Evolutionary conservation across 2,888 invertebrate genomes (phyloP).

Genomic region (Papilio gigon): DNA sequence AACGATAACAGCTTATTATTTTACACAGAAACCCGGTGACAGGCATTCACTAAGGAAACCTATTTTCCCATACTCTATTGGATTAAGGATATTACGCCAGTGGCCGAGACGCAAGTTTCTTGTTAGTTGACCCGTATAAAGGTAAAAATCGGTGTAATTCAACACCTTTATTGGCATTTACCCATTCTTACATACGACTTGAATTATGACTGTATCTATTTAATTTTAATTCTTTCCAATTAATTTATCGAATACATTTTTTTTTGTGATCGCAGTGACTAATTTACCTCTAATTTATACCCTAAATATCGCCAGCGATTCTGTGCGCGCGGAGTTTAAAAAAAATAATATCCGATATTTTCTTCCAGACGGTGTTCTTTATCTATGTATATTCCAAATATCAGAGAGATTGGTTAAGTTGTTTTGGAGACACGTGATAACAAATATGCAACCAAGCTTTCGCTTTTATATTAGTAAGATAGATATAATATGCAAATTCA

Average conservation of each 20-base stretch:
- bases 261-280: not conserved
- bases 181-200: not conserved
- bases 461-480: too few species aligned
- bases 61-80: slow-evolving; percentile 19
- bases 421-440: too few species aligned
- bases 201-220: not conserved
- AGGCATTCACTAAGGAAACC: slow-evolving; percentile 3
- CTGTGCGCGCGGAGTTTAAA: too few species aligned
- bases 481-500: not conserved
- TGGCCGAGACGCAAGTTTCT: slow-evolving; percentile 1
- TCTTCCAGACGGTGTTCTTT: too few species aligned
- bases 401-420: too few species aligned
- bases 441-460: too few species aligned
- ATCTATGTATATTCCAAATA: too few species aligned
- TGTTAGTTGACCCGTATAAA: not conserved
- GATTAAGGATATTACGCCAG: slow-evolving; percentile 27
- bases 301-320: too few species aligned
- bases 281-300: not conserved
- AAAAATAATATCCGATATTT: too few species aligned
- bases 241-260: not conserved
- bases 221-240: too few species aligned
- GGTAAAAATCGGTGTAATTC: slow-evolving; percentile 13
- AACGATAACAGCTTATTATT: not conserved
- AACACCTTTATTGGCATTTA: not conserved
- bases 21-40: slow-evolving; percentile 5